Base-by-base conservation (phyloP, 2,888 invertebrate species). In the Drosophila villosipedis region DNA sequence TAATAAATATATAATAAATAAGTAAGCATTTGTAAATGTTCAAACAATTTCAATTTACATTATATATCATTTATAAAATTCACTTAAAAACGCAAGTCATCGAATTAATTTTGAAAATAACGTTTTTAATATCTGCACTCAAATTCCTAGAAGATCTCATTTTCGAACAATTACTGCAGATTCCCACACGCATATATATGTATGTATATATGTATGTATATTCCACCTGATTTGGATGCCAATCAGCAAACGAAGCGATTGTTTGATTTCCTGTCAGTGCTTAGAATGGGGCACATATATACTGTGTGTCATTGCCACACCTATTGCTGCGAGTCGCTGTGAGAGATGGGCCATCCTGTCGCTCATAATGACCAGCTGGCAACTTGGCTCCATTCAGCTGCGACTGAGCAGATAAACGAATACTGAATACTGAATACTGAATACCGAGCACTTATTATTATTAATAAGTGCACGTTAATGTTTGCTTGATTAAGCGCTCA, bases 401-500 rank as follows among this genome's bases (percentile, higher is more conserved):
- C 84, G 87, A 84, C 84, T 86, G 84, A 86, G 65, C 84, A 84
- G 84, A 89, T 84, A 84, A 84, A 79, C 78, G 72, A 68, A 80
- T 61, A 41, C 62, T 41, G 62, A 71, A 75, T 62, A 54, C 25
- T 1, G 25, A 25, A 25, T 65, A 69, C 54, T 37, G 69, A 72
- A 66, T 67, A 30, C 58, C 55, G 76, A 73, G 72, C 87, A 83
- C 84, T 89, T 89, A 87, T 79, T 84, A 86, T 82, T 89, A 85
- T 82, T 89, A 88, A 80, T 82, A 84, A 83, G 89, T 88, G 89
- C 82, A 80, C 78, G 90, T 83, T 90, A 85, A 83, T 87, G 89
- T 88, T 87, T 88, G 87, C 87, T 90, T 90, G 87, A 87, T 87
- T 87, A 85, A 85, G 78, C 90, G 86, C 83, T 90, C 87, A 90